Percentiles rank a stretch among this genome's conserved stretches.
Conservation (phyloP, 2,113 vertebrate genomes). For the Rutilus rutilus region DNA sequence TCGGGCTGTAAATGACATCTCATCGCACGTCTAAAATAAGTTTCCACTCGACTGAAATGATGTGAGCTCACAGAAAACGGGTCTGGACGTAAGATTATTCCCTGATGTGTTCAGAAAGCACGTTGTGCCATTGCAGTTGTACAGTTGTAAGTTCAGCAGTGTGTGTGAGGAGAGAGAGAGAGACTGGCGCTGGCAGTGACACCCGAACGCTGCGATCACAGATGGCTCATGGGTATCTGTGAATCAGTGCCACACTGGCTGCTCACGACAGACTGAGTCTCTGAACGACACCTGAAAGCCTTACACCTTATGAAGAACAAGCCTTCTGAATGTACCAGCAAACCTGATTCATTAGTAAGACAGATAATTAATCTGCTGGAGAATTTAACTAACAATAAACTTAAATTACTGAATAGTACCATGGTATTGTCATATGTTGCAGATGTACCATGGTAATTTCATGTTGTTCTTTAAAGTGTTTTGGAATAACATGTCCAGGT, state of each 20-base stretch:
- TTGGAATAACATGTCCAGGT: too few species aligned
- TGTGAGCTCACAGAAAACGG: neutral
- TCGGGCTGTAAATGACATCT: too few species aligned
- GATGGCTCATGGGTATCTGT: constrained; percentile 52
- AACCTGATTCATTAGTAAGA: neutral
- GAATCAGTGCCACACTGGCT: constrained; percentile 18
- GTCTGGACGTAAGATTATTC: neutral
- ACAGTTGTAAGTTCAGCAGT: neutral
- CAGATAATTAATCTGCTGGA: neutral
- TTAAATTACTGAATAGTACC: too few species aligned
- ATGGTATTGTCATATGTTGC: too few species aligned
- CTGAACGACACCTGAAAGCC: constrained; percentile 38
- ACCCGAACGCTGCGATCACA: constrained; percentile 26
- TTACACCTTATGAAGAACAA: neutral
- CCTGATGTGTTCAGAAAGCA: neutral
- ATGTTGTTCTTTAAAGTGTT: too few species aligned
- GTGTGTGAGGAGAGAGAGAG: constrained; percentile 10
- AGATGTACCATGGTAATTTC: too few species aligned
- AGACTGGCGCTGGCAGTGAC: neutral
- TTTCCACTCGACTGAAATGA: neutral
- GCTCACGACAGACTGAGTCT: constrained; percentile 19
- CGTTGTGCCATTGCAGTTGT: neutral
- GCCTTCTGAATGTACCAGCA: neutral
- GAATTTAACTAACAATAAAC: too few species aligned
- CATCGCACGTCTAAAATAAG: too few species aligned